Conservation (phyloP, 1,140 invertebrate species). For the Pachypsylla venusta region DNA sequence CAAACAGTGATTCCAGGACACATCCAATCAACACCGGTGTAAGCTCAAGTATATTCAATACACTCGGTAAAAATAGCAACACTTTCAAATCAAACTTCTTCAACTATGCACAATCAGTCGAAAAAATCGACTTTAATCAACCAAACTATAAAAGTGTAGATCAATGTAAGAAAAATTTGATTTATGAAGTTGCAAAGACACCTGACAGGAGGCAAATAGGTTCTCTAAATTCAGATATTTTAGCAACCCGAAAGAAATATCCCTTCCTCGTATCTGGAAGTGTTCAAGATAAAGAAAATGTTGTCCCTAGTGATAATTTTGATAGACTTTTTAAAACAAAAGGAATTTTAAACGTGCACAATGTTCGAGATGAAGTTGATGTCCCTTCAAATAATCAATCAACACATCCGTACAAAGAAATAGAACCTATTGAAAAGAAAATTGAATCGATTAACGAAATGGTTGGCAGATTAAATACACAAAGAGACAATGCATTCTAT, state of each 20-base stretch:
- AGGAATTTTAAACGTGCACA: not conserved
- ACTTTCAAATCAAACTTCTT: not conserved
- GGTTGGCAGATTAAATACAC: too few relatives aligned
- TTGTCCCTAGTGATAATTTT: not conserved
- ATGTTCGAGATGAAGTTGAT: not conserved
- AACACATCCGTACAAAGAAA: too few relatives aligned
- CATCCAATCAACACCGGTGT: not conserved
- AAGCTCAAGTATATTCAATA: not conserved
- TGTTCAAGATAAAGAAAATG: not conserved
- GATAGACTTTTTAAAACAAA: not conserved
- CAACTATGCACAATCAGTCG: not conserved
- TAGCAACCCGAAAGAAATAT: not conserved
- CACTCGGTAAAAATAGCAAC: not conserved
- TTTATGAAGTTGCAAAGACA: not conserved
- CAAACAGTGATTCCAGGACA: not conserved
- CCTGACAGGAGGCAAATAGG: not conserved
- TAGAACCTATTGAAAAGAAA: too few relatives aligned
- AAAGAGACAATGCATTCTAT: too few relatives aligned
- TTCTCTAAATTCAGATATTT: not conserved
- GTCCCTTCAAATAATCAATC: too few relatives aligned
- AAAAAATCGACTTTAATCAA: not conserved
- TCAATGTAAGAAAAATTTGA: conserved; percentile 9
- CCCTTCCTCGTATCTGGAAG: not conserved
- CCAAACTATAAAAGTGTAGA: not conserved
- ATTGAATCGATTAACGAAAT: too few relatives aligned